A percentile compares a stretch with the other conserved stretches of the same genome.
Conservation (phyloP, 2,113 vertebrate genomes). For the Lophura nycthemera region DNA sequence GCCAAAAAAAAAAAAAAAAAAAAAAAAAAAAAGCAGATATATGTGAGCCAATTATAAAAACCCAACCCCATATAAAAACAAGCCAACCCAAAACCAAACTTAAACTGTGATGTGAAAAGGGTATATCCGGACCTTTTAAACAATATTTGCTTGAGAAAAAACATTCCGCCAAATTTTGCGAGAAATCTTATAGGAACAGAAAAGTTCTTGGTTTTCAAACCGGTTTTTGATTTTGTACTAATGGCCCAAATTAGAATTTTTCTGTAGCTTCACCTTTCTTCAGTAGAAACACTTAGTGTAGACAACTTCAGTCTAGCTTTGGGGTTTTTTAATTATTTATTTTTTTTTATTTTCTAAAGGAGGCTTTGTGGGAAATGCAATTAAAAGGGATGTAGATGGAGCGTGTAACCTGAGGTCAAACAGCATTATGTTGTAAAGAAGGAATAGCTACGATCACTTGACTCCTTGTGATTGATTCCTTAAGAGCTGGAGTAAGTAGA, state of each 20-base stretch:
- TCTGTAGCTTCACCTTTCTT: background rate
- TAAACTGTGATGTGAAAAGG: conserved; percentile 20
- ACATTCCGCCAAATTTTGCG: background rate
- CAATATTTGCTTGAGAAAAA: conserved; percentile 32
- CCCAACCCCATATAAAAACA: background rate
- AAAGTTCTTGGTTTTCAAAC: background rate
- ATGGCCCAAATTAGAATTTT: background rate
- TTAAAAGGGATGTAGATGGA: background rate
- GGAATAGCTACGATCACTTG: background rate
- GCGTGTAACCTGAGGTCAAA: background rate
- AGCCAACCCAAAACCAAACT: background rate
- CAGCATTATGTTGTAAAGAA: background rate
- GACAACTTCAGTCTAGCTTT: background rate
- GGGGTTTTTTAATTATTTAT: background rate
- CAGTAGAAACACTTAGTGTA: background rate
- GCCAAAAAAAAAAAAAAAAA: conserved; percentile 12
- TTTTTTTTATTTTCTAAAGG: background rate
- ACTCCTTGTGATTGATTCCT: background rate
- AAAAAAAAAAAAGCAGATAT: background rate
- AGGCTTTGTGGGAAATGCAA: background rate
- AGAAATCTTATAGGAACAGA: background rate
- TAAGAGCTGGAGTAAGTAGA: background rate
- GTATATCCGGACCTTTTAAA: no score
- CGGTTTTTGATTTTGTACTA: background rate
- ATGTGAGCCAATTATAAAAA: conserved; percentile 4